Evolutionary conservation across 2,888 invertebrate species (phyloP).

Genomic region (Dicyrtoma fusca): DNA sequence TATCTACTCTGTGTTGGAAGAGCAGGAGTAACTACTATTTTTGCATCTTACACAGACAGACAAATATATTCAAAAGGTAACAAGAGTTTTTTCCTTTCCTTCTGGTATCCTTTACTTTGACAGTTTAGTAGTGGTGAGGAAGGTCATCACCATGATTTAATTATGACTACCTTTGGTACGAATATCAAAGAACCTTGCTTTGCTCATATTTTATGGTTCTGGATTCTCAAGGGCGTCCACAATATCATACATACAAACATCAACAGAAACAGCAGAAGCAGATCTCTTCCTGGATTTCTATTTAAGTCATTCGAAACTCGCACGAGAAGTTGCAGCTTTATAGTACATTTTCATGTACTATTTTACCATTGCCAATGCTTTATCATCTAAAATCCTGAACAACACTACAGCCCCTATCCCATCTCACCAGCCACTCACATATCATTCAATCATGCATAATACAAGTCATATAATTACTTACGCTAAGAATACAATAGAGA

Average conservation of each 20-base stretch:
- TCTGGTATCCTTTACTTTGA: constrained; percentile 25
- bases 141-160: constrained; percentile 46
- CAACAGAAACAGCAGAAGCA: constrained; percentile 3
- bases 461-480: too few relatives aligned
- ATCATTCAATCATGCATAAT: too few relatives aligned
- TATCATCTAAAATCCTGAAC: too few relatives aligned
- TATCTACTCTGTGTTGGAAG: not conserved
- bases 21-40: not conserved
- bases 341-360: not conserved
- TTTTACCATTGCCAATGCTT: not conserved
- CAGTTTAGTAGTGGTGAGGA: constrained; percentile 35
- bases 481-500: too few relatives aligned
- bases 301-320: constrained; percentile 23
- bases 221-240: constrained; percentile 46
- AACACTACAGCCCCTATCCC: too few relatives aligned
- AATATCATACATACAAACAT: constrained; percentile 18
- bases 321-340: not conserved
- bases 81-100: not conserved
- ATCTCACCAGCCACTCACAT: too few relatives aligned
- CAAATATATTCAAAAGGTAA: not conserved
- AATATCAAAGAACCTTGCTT: constrained; percentile 38
- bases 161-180: constrained; percentile 38
- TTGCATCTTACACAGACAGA: constrained; percentile 4
- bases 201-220: constrained; percentile 42
- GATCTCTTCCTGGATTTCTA: constrained; percentile 40